Conservation (phyloP, 2,113 vertebrate species). For the Spermophilus dauricus region DNA sequence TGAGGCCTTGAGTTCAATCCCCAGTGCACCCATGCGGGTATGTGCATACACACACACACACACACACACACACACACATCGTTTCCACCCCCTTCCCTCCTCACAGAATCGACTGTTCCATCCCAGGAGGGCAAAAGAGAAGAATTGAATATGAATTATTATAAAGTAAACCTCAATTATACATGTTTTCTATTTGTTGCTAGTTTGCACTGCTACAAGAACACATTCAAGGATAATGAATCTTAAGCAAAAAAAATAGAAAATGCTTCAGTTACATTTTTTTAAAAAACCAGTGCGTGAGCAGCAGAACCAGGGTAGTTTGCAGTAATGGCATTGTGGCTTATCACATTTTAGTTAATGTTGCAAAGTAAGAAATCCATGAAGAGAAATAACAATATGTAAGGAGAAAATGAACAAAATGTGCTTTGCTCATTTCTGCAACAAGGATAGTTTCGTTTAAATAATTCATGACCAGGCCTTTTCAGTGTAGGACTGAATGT, state of each 20-base stretch:
- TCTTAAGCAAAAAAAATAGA: constrained; percentile 50
- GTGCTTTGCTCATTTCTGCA: constrained; percentile 68
- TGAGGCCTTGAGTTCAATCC: not conserved
- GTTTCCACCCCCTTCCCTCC: not conserved
- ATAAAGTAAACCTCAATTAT: constrained; percentile 56
- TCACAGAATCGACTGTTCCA: not conserved
- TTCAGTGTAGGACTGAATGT: constrained; percentile 33
- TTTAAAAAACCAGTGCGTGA: not conserved
- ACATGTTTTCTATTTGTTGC: constrained; percentile 35
- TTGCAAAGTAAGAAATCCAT: constrained; percentile 55
- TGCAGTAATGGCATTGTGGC: not conserved
- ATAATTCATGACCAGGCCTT: constrained; percentile 76
- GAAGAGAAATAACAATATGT: constrained; percentile 61
- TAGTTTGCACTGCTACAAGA: constrained; percentile 11
- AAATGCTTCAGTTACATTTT: constrained; percentile 45
- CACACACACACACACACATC: not conserved
- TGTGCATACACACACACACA: not conserved
- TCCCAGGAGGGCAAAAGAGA: not conserved
- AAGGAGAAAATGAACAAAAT: constrained; percentile 74
- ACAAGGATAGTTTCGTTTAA: constrained; percentile 75
- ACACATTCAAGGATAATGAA: constrained; percentile 44
- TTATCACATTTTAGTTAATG: constrained; percentile 65
- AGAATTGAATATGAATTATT: not conserved
- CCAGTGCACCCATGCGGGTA: not conserved
- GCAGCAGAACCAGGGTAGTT: constrained; percentile 21